Evolutionary conservation across 2,888 invertebrate species (phyloP).

Genomic region (Mellilla xanthometata): DNA sequence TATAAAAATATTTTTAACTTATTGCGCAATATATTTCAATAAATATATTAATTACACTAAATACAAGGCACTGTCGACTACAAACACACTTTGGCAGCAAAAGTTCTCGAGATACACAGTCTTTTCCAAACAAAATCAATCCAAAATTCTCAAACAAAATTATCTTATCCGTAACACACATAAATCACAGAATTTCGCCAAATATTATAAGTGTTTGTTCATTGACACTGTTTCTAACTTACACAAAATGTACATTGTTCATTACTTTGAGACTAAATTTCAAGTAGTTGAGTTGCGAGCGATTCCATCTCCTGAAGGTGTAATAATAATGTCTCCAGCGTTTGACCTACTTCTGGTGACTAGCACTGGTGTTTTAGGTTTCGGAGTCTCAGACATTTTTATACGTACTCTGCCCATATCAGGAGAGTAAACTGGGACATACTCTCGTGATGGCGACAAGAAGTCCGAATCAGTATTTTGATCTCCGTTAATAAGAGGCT

Average conservation of each 20-base stretch:
- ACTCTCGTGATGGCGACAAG: conserved; percentile 70
- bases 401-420: conserved; percentile 91
- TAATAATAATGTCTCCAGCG: conserved; percentile 89
- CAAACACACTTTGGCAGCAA: conserved; percentile 83
- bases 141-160: conserved; percentile 42
- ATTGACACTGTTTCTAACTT: conserved; percentile 61
- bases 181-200: conserved; percentile 79
- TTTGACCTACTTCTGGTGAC: conserved; percentile 89
- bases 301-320: conserved; percentile 74
- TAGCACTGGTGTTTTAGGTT: conserved; percentile 91
- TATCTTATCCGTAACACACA: conserved; percentile 52
- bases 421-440: conserved; percentile 83
- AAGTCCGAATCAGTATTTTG: conserved; percentile 66
- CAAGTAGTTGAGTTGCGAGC: conserved; percentile 72
- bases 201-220: conserved; percentile 70
- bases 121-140: conserved; percentile 50
- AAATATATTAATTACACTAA: conserved; percentile 71
- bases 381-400: conserved; percentile 88
- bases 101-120: conserved; percentile 58
- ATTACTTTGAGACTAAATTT: conserved; percentile 48
- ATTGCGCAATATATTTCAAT: conserved; percentile 74
- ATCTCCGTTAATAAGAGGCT: conserved; percentile 75
- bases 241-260: conserved; percentile 60
- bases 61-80: conserved; percentile 81
- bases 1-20: conserved; percentile 77